A percentile compares a stretch with the other conserved stretches of the same genome.
phyloP scores from a whole-genome alignment of 2,888 invertebrate species.

The Drosophila vallismaia region DNA sequence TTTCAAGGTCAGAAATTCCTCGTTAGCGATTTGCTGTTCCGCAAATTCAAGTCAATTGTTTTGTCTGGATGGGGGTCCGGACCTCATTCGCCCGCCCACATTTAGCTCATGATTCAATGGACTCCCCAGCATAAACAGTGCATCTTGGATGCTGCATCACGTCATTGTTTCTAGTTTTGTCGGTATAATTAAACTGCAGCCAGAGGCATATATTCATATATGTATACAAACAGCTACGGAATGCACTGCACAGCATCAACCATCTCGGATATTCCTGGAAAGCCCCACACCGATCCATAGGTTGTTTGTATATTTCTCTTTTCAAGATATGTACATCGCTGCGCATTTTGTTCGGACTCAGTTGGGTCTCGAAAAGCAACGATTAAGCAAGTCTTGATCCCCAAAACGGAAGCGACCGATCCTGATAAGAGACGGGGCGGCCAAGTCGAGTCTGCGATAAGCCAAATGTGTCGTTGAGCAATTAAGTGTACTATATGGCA shows the following conservation, averaged over 20 bases:
- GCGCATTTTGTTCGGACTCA: conserved; percentile 15
- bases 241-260: conserved; percentile 52
- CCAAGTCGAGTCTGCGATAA: conserved; percentile 56
- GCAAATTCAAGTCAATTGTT: conserved; percentile 48
- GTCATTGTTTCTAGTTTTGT: conserved; percentile 65
- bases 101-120: conserved; percentile 13
- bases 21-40: conserved; percentile 44
- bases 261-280: conserved; percentile 64
- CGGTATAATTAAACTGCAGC: conserved; percentile 70
- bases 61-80: not conserved
- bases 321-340: conserved; percentile 31
- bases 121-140: conserved; percentile 38
- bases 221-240: conserved; percentile 10
- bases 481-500: conserved; percentile 24
- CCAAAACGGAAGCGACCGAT: conserved; percentile 65
- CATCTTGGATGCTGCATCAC: conserved; percentile 62
- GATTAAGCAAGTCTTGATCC: conserved; percentile 63
- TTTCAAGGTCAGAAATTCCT: conserved; percentile 19
- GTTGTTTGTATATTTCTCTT: conserved; percentile 6
- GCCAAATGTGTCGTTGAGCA: conserved; percentile 51
- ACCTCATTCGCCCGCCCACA: conserved; percentile 3
- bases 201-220: conserved; percentile 10
- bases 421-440: conserved; percentile 57
- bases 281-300: conserved; percentile 4
- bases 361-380: conserved; percentile 32